Conservation (phyloP, 2,888 invertebrate genomes). For the Sclerodermus sp. region DNA sequence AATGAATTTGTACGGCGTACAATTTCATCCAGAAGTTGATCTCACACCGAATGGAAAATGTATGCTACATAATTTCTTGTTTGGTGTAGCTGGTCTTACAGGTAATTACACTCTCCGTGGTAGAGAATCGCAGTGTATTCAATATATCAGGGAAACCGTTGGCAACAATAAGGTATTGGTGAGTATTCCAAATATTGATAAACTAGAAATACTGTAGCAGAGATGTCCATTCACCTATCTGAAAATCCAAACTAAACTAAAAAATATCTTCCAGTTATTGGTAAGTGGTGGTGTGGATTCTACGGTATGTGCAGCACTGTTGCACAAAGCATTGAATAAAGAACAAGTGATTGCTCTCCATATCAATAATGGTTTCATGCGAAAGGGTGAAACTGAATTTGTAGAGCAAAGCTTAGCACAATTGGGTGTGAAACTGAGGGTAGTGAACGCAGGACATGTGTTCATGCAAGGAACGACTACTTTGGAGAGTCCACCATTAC, state of each 20-base stretch:
- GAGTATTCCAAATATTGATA: too few relatives aligned
- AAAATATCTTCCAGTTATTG: conserved; percentile 67
- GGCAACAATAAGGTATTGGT: conserved; percentile 92
- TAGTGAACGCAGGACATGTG: conserved; percentile 71
- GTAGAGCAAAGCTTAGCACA: conserved; percentile 83
- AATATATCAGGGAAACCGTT: conserved; percentile 86
- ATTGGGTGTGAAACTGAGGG: conserved; percentile 80
- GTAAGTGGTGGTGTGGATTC: conserved; percentile 99
- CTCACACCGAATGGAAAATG: conserved; percentile 86
- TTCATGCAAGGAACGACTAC: conserved; percentile 84
- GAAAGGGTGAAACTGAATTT: conserved; percentile 88
- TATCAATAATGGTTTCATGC: conserved; percentile 99
- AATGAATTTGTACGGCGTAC: conserved; percentile 89
- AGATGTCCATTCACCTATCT: too few relatives aligned
- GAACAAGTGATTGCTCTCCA: conserved; percentile 95
- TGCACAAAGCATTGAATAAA: conserved; percentile 85
- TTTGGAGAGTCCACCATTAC: conserved; percentile 48
- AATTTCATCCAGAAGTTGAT: conserved; percentile 99
- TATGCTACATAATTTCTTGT: conserved; percentile 94
- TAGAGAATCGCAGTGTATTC: conserved; percentile 87
- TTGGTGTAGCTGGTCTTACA: conserved; percentile 83
- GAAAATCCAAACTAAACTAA: conserved; percentile 2
- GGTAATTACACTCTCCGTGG: conserved; percentile 86
- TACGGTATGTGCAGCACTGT: conserved; percentile 96
- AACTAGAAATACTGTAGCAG: too few relatives aligned